Conservation (phyloP, 2,888 invertebrate genomes). For the Epistrophe eligans region DNA sequence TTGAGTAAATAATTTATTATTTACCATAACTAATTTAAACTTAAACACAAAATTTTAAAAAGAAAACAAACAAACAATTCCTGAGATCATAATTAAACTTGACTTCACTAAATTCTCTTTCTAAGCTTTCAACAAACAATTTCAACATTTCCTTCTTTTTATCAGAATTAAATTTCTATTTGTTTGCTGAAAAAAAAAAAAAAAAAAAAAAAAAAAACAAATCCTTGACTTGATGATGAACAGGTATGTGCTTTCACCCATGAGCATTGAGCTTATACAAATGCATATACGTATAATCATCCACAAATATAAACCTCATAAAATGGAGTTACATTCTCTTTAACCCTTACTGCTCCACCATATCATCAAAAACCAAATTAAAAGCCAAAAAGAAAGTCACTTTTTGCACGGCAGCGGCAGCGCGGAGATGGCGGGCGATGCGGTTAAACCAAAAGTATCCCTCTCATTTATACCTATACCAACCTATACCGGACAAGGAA, state of each 20-base stretch:
- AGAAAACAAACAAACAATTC: background rate
- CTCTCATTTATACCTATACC: background rate
- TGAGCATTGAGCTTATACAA: background rate
- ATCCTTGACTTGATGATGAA: background rate
- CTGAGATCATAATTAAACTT: background rate
- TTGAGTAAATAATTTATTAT: too few species aligned
- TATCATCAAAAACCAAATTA: conserved; percentile 54
- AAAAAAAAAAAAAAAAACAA: background rate
- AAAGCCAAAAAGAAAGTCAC: conserved; percentile 62
- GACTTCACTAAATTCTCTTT: background rate
- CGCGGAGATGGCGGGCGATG: background rate
- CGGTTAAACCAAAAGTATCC: conserved; percentile 21
- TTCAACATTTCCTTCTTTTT: background rate
- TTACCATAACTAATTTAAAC: background rate
- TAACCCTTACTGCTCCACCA: conserved; percentile 10
- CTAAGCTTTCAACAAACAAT: conserved; percentile 3
- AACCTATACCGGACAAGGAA: background rate
- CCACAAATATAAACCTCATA: conserved; percentile 27
- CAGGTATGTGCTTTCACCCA: background rate
- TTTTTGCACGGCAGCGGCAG: background rate
- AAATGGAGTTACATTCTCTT: conserved; percentile 12
- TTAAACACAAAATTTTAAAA: background rate
- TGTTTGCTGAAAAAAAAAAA: background rate
- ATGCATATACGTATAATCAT: background rate
- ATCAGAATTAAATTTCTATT: conserved; percentile 6